Percentiles rank a stretch among this genome's conserved stretches.
Evolutionary conservation across 2,113 vertebrate species (phyloP).

Genomic region (Ginglymostoma cirratum): DNA sequence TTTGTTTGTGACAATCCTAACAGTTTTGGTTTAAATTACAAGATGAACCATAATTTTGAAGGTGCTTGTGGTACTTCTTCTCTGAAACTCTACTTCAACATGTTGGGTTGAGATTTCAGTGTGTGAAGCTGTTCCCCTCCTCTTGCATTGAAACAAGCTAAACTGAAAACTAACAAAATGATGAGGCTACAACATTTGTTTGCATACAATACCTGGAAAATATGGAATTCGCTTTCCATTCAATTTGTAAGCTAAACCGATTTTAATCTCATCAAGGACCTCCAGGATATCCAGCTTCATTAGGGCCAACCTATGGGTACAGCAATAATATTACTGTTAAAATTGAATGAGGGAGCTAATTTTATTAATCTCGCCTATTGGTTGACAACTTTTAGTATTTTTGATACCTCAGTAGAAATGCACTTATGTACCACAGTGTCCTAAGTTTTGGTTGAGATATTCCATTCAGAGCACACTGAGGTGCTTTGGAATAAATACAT

Average conservation of each 20-base stretch:
- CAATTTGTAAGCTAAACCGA: conserved; percentile 85
- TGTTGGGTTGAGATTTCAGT: neutral
- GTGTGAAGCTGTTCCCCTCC: neutral
- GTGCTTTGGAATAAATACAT: neutral
- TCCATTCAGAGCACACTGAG: neutral
- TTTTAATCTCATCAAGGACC: conserved; percentile 85
- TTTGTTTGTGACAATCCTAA: neutral
- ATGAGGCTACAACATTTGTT: neutral
- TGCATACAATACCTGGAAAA: conserved; percentile 75
- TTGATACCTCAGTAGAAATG: neutral
- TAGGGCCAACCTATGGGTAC: conserved; percentile 74
- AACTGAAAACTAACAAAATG: neutral
- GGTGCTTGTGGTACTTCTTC: neutral
- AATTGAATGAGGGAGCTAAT: neutral
- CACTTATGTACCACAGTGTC: neutral
- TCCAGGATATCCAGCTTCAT: conserved; percentile 97
- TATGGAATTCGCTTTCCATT: conserved; percentile 89
- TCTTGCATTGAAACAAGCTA: neutral
- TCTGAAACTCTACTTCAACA: neutral
- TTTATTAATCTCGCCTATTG: neutral
- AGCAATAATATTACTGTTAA: conserved; percentile 31
- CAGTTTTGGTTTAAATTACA: neutral
- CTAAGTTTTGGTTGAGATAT: neutral
- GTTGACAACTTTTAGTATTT: neutral
- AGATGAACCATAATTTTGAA: neutral